Conservation (phyloP, 2,797 vertebrate species). For the Hemibagrus guttatus region DNA sequence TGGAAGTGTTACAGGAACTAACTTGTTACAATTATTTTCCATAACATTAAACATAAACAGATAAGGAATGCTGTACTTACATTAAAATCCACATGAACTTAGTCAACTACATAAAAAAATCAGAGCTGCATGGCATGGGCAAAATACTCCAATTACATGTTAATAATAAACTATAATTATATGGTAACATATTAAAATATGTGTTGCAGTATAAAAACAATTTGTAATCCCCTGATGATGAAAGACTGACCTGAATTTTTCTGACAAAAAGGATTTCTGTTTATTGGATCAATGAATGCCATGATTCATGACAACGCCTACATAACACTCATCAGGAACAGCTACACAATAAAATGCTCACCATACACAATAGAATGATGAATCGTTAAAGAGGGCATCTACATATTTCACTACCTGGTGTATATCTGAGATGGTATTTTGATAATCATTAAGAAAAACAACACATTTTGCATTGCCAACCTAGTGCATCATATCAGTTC, state of each 20-base stretch:
- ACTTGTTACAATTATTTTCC: not conserved
- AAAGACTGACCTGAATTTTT: not conserved
- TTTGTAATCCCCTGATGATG: not conserved
- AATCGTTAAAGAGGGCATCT: not conserved
- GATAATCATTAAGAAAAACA: not conserved
- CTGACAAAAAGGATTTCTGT: not conserved
- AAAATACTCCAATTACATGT: not conserved
- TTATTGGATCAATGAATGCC: not conserved
- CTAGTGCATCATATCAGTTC: not conserved
- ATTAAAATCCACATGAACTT: not conserved
- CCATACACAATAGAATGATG: not conserved
- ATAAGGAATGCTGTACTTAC: not conserved
- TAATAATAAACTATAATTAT: not conserved
- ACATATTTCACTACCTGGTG: too few relatives aligned
- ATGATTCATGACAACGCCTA: not conserved
- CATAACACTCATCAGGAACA: not conserved
- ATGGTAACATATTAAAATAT: not conserved
- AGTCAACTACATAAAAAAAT: not conserved
- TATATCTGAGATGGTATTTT: not conserved
- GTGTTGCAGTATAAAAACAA: not conserved
- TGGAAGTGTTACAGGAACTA: not conserved
- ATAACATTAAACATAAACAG: not conserved
- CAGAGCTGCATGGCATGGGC: not conserved
- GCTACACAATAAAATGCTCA: not conserved
- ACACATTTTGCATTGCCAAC: not conserved